Evolutionary conservation across 2,797 vertebrate species (phyloP).

Genomic region (Brachyrhaphis roseni): DNA sequence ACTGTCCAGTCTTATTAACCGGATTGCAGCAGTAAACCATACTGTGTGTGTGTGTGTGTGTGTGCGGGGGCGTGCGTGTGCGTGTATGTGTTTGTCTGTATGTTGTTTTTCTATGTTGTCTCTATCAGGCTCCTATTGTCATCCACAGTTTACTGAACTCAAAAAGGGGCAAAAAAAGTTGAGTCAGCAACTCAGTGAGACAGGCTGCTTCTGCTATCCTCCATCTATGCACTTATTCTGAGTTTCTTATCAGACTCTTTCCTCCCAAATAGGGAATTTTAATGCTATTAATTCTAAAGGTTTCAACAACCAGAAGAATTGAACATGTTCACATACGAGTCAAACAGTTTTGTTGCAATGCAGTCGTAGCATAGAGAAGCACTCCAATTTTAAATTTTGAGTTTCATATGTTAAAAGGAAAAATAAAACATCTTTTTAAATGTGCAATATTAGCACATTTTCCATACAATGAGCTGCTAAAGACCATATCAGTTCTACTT

Average conservation of each 20-base stretch:
- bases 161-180: slow-evolving; percentile 16
- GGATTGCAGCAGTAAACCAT: slow-evolving; percentile 74
- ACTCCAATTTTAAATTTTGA: background rate
- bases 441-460: background rate
- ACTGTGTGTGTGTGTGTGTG: slow-evolving; percentile 45
- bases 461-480: background rate
- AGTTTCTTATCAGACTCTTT: slow-evolving; percentile 28
- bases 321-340: background rate
- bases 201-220: slow-evolving; percentile 52
- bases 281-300: slow-evolving; percentile 1
- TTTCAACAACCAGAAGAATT: background rate
- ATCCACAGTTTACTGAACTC: slow-evolving; percentile 40
- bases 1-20: slow-evolving; percentile 86
- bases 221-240: slow-evolving; percentile 57
- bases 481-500: background rate
- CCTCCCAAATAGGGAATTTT: slow-evolving; percentile 29
- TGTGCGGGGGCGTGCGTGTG: slow-evolving; percentile 34
- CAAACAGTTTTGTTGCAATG: background rate
- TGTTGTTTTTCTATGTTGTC: slow-evolving; percentile 49
- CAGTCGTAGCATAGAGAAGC: background rate
- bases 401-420: background rate
- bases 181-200: slow-evolving; percentile 27
- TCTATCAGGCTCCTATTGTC: slow-evolving; percentile 28
- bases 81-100: background rate
- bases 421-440: background rate